phyloP scores from a whole-genome alignment of 2,888 invertebrate genomes.

The Drosophila silvestris region DNA sequence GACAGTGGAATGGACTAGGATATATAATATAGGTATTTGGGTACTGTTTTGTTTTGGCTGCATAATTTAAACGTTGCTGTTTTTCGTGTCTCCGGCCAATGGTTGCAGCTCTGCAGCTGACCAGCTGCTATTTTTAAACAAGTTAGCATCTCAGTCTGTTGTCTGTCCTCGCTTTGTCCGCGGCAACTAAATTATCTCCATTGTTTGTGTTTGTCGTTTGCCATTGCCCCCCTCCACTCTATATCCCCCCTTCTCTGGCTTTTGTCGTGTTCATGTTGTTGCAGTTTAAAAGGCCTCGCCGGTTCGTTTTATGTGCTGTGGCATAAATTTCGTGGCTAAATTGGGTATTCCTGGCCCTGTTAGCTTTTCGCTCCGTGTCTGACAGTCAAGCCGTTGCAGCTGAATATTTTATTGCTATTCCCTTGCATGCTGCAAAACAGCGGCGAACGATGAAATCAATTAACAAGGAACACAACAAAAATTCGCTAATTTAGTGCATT shows the following conservation, averaged over 20 bases:
- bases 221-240: neutral
- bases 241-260: neutral
- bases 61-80: constrained; percentile 74
- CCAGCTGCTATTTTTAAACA: constrained; percentile 70
- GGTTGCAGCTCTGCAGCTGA: constrained; percentile 47
- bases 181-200: constrained; percentile 78
- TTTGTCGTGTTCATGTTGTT: constrained; percentile 19
- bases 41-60: constrained; percentile 60
- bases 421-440: constrained; percentile 10
- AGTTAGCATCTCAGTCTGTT: constrained; percentile 35
- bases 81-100: constrained; percentile 58
- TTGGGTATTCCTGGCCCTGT: constrained; percentile 52
- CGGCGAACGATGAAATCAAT: constrained; percentile 60
- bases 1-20: neutral
- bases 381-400: constrained; percentile 21
- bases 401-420: constrained; percentile 65
- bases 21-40: neutral
- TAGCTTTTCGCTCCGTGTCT: constrained; percentile 37
- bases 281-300: constrained; percentile 52
- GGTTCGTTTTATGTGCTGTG: constrained; percentile 66
- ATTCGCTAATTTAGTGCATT: constrained; percentile 26
- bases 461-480: constrained; percentile 39
- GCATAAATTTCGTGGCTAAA: constrained; percentile 78
- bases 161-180: constrained; percentile 45
- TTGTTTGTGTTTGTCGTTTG: constrained; percentile 72